Conservation (phyloP, 2,797 vertebrate genomes). For the Okamejei kenojei region DNA sequence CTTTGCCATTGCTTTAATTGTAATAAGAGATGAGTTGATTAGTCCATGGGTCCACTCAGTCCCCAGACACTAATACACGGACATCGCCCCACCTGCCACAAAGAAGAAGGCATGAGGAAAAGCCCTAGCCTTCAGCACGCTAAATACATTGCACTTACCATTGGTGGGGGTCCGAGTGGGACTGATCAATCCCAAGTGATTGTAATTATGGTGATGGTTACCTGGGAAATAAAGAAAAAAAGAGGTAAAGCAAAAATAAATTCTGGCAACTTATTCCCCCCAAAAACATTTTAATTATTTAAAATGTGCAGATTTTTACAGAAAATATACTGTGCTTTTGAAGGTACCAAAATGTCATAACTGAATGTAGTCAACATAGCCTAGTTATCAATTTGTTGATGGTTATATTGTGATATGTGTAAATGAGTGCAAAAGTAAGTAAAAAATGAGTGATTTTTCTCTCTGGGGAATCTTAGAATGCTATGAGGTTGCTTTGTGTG, state of each 20-base stretch:
- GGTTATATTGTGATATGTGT: background rate
- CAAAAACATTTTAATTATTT: conserved; percentile 46
- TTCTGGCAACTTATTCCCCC: conserved; percentile 35
- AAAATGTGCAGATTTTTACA: background rate
- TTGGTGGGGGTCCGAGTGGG: conserved; percentile 86
- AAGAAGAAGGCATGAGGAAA: background rate
- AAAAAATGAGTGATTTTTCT: background rate
- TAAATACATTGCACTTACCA: conserved; percentile 39
- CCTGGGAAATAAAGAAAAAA: conserved; percentile 69
- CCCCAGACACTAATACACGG: background rate
- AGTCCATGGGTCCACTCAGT: background rate
- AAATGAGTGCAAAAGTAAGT: background rate
- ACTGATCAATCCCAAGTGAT: conserved; percentile 86
- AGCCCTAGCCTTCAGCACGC: background rate
- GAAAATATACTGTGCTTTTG: background rate
- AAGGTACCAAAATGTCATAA: background rate
- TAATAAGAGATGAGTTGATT: background rate
- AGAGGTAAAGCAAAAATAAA: background rate
- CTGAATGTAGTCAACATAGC: background rate
- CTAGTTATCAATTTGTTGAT: background rate
- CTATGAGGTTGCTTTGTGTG: background rate
- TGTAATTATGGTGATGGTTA: conserved; percentile 88
- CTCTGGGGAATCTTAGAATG: background rate
- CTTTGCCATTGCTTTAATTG: background rate
- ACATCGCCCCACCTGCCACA: background rate